Percentiles rank a stretch among this genome's conserved stretches.
These are phyloP conservation scores for Pogonomyrmex californicus DNA, from an alignment of 1,140 invertebrate genomes.

Conservation along the genomic window DNA sequence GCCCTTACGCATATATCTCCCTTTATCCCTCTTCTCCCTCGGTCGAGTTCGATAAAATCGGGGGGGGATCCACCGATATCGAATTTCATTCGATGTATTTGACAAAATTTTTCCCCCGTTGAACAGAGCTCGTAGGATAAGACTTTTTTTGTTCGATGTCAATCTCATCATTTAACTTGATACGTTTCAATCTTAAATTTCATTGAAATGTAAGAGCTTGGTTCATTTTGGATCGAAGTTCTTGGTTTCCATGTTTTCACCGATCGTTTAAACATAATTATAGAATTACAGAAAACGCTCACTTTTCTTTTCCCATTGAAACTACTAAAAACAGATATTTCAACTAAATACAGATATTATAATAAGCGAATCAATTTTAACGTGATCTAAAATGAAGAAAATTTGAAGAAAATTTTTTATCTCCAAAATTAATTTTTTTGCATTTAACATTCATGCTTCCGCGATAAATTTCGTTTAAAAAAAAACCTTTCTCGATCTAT, in stretches of 20 bases:
- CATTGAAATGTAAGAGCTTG: background rate
- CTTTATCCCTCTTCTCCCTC: no score
- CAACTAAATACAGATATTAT: background rate
- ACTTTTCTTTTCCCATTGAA: background rate
- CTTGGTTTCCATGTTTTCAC: background rate
- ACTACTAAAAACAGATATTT: background rate
- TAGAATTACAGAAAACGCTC: background rate
- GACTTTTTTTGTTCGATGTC: slow-evolving; percentile 11
- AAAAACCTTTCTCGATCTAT: no score
- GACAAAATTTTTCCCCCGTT: slow-evolving; percentile 31
- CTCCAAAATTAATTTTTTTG: no score
- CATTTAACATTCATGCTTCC: no score
- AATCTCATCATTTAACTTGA: background rate
- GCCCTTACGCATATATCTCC: slow-evolving; percentile 16
- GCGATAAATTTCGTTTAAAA: no score
- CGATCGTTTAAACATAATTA: background rate
- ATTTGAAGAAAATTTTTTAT: no score
- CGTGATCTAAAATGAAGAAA: no score
- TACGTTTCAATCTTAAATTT: slow-evolving; percentile 15
- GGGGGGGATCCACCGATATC: slow-evolving; percentile 38
- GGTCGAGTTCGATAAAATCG: slow-evolving; percentile 26
- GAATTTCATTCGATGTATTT: slow-evolving; percentile 58
- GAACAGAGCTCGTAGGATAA: background rate
- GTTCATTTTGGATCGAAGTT: background rate
- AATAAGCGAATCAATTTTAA: background rate